Conservation (phyloP, 2,797 vertebrate species). For the Coendou prehensilis region DNA sequence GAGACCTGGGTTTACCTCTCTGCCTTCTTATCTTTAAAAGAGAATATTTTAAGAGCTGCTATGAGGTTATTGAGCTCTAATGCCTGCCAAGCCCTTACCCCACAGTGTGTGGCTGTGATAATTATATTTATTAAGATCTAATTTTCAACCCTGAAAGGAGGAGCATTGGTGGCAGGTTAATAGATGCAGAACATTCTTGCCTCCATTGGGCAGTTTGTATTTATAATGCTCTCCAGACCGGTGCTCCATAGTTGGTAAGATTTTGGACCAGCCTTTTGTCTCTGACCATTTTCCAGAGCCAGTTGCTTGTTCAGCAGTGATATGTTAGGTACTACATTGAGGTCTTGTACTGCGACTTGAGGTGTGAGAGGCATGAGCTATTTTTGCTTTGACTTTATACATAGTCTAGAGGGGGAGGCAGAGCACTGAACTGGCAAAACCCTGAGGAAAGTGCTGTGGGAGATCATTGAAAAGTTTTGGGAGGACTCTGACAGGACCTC, state of each 20-base stretch:
- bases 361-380: not conserved
- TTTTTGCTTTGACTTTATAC: not conserved
- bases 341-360: not conserved
- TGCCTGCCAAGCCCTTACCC: slow-evolving; percentile 17
- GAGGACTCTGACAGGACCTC: not conserved
- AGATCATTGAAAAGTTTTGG: not conserved
- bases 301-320: not conserved
- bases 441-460: not conserved
- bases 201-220: not conserved
- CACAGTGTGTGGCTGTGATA: not conserved
- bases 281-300: slow-evolving; percentile 6
- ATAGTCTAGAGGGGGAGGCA: not conserved
- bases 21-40: slow-evolving; percentile 49
- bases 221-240: slow-evolving; percentile 37
- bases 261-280: slow-evolving; percentile 37
- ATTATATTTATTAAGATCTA: slow-evolving; percentile 54
- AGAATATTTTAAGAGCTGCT: slow-evolving; percentile 25
- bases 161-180: slow-evolving; percentile 37
- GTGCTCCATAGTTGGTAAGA: not conserved
- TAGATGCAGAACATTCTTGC: slow-evolving; percentile 23
- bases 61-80: slow-evolving; percentile 37
- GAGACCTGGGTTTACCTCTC: slow-evolving; percentile 22
- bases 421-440: slow-evolving; percentile 5
- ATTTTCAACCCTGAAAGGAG: slow-evolving; percentile 34
- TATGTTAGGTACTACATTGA: not conserved